phyloP scores from a whole-genome alignment of 2,888 invertebrate genomes.

The Scrobipalpa atriplicella region DNA sequence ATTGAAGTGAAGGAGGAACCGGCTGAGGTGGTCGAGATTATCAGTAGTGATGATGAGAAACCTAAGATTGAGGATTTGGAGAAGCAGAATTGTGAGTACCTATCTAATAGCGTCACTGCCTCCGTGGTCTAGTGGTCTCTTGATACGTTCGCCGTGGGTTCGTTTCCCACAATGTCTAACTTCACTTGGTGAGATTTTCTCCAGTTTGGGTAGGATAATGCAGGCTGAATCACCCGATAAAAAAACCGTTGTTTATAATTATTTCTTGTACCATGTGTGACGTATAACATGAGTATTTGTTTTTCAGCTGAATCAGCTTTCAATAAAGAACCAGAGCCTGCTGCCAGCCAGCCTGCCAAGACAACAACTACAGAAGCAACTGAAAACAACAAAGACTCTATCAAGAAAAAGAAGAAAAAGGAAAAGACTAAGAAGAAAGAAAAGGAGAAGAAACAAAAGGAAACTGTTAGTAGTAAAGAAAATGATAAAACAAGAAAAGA shows the following conservation, averaged over 20 bases:
- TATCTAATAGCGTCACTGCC: too few species aligned
- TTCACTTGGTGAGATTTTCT: too few species aligned
- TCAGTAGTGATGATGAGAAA: conserved; percentile 75
- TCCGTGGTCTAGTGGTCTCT: too few species aligned
- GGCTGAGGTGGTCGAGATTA: conserved; percentile 73
- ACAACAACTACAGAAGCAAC: not conserved
- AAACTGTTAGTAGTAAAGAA: conserved; percentile 20
- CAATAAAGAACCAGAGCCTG: conserved; percentile 31
- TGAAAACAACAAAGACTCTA: conserved; percentile 15
- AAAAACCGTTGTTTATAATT: too few species aligned
- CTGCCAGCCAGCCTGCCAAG: not conserved
- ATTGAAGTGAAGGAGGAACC: conserved; percentile 77
- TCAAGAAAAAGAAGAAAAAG: conserved; percentile 27
- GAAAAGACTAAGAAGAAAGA: conserved; percentile 27
- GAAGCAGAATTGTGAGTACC: conserved; percentile 42
- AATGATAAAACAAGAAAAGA: conserved; percentile 11
- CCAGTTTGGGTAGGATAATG: too few species aligned
- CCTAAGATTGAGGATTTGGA: conserved; percentile 52
- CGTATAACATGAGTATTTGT: not conserved
- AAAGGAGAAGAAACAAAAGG: conserved; percentile 26
- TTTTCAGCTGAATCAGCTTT: conserved; percentile 26
- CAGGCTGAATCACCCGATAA: too few species aligned
- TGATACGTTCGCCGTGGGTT: too few species aligned
- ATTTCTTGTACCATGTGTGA: too few species aligned
- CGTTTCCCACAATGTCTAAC: too few species aligned